Evolutionary conservation across 2,888 invertebrate species (phyloP).

Genomic region (Lochmaea capreae): DNA sequence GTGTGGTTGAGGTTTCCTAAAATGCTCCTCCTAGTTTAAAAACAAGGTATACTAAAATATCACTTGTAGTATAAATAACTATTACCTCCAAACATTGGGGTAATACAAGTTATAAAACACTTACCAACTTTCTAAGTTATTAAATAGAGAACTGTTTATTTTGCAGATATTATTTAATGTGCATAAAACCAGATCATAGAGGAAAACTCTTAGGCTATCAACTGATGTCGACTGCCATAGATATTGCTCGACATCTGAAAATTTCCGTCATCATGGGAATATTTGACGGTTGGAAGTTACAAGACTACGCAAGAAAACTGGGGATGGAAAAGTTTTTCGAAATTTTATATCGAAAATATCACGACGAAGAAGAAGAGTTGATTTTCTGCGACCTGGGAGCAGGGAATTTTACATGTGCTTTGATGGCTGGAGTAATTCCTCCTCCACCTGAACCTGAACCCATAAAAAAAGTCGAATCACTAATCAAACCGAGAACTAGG

Average conservation of each 20-base stretch:
- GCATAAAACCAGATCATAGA: constrained; percentile 57
- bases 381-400: constrained; percentile 67
- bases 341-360: constrained; percentile 65
- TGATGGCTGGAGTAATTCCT: constrained; percentile 61
- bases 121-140: not conserved
- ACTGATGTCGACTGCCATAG: constrained; percentile 48
- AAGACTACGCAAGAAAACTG: constrained; percentile 56
- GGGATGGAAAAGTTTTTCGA: constrained; percentile 59
- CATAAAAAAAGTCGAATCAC: not conserved
- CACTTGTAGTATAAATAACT: too few relatives aligned
- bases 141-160: not conserved
- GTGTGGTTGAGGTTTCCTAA: too few relatives aligned
- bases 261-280: constrained; percentile 59
- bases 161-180: constrained; percentile 54
- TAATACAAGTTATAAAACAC: too few relatives aligned
- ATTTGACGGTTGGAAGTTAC: constrained; percentile 54
- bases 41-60: too few relatives aligned
- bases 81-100: too few relatives aligned
- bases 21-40: too few relatives aligned
- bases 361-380: constrained; percentile 60
- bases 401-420: constrained; percentile 66
- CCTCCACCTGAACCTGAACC: constrained; percentile 46
- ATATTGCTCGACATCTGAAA: constrained; percentile 59
- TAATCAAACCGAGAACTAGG: not conserved
- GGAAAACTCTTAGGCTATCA: constrained; percentile 50